These are phyloP conservation scores for Carduelis carduelis DNA, from an alignment of 2,797 vertebrate species.

Conservation along the genomic window DNA sequence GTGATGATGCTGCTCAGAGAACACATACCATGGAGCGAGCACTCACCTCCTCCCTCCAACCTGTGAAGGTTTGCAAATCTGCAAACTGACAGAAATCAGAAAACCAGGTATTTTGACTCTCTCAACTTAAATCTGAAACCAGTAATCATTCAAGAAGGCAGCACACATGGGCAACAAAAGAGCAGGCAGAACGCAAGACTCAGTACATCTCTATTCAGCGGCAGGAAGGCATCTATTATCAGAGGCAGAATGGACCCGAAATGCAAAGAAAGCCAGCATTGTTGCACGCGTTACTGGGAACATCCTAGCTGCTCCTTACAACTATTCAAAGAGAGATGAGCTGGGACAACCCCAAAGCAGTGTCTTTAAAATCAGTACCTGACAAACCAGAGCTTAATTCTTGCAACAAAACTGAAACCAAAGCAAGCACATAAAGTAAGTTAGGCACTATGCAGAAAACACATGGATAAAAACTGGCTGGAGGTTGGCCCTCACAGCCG, in stretches of 20 bases:
- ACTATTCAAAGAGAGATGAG: background rate
- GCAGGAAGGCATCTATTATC: slow-evolving; percentile 58
- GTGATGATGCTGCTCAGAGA: background rate
- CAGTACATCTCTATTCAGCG: slow-evolving; percentile 17
- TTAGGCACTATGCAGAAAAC: background rate
- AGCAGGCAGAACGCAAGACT: background rate
- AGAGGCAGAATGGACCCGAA: background rate
- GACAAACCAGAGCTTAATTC: background rate
- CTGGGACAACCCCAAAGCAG: background rate
- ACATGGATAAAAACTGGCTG: background rate
- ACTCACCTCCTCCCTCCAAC: background rate
- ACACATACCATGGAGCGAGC: accelerated
- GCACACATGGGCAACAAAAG: background rate
- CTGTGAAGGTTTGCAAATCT: background rate
- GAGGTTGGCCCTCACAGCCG: background rate
- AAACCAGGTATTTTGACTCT: background rate
- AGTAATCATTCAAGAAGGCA: background rate
- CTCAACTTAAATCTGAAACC: background rate
- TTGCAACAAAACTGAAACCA: background rate
- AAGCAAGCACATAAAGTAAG: background rate
- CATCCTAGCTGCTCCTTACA: background rate
- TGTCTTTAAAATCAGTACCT: background rate
- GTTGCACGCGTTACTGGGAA: background rate
- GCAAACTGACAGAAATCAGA: background rate
- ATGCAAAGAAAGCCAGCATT: slow-evolving; percentile 52